These are phyloP conservation scores for Illadopsis cleaveri DNA, from an alignment of 2,113 vertebrate genomes.

Conservation along the genomic window DNA sequence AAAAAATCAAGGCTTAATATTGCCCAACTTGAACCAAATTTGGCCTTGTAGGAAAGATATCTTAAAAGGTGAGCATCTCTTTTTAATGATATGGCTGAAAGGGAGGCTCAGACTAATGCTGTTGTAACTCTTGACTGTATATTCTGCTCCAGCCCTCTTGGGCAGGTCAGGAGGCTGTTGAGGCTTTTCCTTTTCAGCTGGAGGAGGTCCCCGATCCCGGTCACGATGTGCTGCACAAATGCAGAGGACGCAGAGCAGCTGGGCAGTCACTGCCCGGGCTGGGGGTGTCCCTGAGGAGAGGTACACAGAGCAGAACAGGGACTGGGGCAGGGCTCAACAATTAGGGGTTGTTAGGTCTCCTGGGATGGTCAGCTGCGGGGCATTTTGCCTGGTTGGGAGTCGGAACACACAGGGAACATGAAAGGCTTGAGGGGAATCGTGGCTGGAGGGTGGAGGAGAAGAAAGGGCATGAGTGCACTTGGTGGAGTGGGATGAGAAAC, in stretches of 20 bases:
- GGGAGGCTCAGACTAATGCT: not conserved
- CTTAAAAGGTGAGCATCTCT: not conserved
- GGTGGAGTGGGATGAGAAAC: not conserved
- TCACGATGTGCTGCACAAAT: not conserved
- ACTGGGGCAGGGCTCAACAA: not conserved
- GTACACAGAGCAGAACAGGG: not conserved
- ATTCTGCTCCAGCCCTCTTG: not conserved
- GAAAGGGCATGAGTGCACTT: not conserved
- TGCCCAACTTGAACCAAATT: not conserved
- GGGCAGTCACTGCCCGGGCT: fast-evolving
- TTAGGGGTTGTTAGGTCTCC: not conserved
- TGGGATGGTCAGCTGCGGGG: not conserved
- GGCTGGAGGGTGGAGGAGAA: not conserved
- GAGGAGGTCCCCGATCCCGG: not conserved
- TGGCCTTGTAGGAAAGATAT: not conserved
- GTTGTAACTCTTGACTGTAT: fast-evolving
- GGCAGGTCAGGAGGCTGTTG: not conserved
- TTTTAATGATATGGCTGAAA: not conserved
- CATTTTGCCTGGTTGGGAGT: not conserved
- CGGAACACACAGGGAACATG: not conserved
- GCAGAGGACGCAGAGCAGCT: not conserved
- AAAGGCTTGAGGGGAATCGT: not conserved
- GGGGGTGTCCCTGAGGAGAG: not conserved
- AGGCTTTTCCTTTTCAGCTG: not conserved
- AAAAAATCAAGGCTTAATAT: not conserved